phyloP scores from a whole-genome alignment of 2,888 invertebrate genomes.

The Drosophila maculinotata region DNA sequence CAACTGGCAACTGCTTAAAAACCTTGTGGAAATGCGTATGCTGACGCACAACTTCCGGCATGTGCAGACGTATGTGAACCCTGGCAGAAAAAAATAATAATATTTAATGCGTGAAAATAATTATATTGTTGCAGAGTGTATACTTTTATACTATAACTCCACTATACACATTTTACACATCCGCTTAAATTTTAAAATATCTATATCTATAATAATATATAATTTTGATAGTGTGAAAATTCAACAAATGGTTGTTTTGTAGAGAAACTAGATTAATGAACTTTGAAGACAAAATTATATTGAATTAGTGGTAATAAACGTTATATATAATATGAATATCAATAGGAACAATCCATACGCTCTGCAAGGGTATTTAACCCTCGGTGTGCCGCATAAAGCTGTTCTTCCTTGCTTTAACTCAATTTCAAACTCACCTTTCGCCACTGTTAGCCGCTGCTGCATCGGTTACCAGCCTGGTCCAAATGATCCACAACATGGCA shows the following conservation, averaged over 20 bases:
- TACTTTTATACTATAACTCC: too few species aligned
- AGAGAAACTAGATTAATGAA: too few species aligned
- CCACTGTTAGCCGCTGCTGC: slow-evolving; percentile 61
- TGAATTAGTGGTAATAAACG: too few species aligned
- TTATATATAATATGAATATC: too few species aligned
- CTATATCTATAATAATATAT: too few species aligned
- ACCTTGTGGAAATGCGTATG: slow-evolving; percentile 75
- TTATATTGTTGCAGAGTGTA: too few species aligned
- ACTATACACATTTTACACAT: too few species aligned
- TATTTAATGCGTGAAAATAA: neutral
- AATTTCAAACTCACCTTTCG: slow-evolving; percentile 70
- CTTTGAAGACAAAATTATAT: too few species aligned
- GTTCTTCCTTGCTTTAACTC: neutral
- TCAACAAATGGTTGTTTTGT: too few species aligned
- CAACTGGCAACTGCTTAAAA: slow-evolving; percentile 54
- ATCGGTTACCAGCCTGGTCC: slow-evolving; percentile 28
- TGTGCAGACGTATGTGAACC: slow-evolving; percentile 81
- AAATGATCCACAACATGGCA: slow-evolving; percentile 43
- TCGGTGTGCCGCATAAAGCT: neutral
- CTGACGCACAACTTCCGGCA: slow-evolving; percentile 76
- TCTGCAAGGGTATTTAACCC: neutral
- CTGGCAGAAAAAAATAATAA: slow-evolving; percentile 36
- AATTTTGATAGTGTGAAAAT: too few species aligned
- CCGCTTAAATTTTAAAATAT: too few species aligned
- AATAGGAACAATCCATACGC: too few species aligned